A percentile compares a stretch with the other conserved stretches of the same genome.
phyloP scores from a whole-genome alignment of 2,113 vertebrate species.

The Eclectus roratus region DNA sequence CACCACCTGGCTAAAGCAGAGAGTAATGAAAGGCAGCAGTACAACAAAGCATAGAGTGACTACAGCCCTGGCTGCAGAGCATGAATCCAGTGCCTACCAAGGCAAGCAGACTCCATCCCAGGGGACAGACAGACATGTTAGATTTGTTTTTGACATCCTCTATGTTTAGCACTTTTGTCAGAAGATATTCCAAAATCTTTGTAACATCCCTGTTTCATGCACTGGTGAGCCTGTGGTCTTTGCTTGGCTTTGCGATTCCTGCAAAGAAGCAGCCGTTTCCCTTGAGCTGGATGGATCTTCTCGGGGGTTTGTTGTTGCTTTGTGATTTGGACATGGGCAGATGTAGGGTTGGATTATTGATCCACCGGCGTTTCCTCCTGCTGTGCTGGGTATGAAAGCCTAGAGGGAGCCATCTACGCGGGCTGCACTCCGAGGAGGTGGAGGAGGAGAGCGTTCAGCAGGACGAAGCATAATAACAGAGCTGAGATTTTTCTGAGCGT shows the following conservation, averaged over 20 bases:
- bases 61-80: background rate
- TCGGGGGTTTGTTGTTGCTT: background rate
- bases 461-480: background rate
- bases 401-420: constrained; percentile 76
- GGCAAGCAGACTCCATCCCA: background rate
- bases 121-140: background rate
- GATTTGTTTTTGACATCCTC: background rate
- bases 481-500: background rate
- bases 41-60: constrained; percentile 21
- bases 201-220: background rate
- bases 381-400: constrained; percentile 48
- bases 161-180: background rate
- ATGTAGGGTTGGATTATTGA: background rate
- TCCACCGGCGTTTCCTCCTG: constrained; percentile 7
- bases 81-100: background rate
- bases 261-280: background rate
- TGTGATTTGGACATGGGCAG: background rate
- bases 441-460: background rate
- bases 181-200: background rate
- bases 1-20: constrained; percentile 50
- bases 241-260: background rate
- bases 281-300: background rate
- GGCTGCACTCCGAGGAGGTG: background rate
- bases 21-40: constrained; percentile 18
- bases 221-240: background rate